Evolutionary conservation across 2,888 invertebrate species (phyloP).

Genomic region (Prosopocoilus inquinatus): DNA sequence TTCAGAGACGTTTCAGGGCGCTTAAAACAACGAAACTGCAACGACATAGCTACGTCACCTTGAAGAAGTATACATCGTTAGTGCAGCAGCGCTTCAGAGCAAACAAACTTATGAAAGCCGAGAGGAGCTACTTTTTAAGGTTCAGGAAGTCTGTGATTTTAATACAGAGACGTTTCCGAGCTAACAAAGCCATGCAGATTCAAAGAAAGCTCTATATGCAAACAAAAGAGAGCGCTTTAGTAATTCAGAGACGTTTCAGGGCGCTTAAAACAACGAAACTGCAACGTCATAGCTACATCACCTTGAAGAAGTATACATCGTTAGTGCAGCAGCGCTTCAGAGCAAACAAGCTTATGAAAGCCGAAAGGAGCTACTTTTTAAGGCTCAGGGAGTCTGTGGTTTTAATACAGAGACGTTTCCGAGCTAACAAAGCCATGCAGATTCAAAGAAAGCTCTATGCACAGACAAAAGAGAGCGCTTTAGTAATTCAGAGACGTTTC

Average conservation of each 20-base stretch:
- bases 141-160: conserved; percentile 10
- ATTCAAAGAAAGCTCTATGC: neutral
- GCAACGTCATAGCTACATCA: conserved; percentile 31
- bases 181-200: conserved; percentile 27
- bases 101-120: conserved; percentile 23
- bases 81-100: conserved; percentile 40
- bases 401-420: conserved; percentile 43
- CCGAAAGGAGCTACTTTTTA: conserved; percentile 34
- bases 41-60: conserved; percentile 33
- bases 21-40: conserved; percentile 13
- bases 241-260: conserved; percentile 43
- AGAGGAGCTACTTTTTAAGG: conserved; percentile 13
- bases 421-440: conserved; percentile 31
- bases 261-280: conserved; percentile 34
- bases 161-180: conserved; percentile 28
- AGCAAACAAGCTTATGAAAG: conserved; percentile 38
- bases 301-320: conserved; percentile 28
- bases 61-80: conserved; percentile 40
- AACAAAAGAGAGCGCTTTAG: conserved; percentile 27
- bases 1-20: conserved; percentile 27
- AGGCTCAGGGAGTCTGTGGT: conserved; percentile 40
- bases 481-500: conserved; percentile 41
- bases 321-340: conserved; percentile 34
- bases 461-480: conserved; percentile 23
- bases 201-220: conserved; percentile 19